A percentile compares a stretch with the other conserved stretches of the same genome.
These are phyloP conservation scores for Actenoides hombroni DNA, from an alignment of 2,113 vertebrate genomes.

Conservation along the genomic window DNA sequence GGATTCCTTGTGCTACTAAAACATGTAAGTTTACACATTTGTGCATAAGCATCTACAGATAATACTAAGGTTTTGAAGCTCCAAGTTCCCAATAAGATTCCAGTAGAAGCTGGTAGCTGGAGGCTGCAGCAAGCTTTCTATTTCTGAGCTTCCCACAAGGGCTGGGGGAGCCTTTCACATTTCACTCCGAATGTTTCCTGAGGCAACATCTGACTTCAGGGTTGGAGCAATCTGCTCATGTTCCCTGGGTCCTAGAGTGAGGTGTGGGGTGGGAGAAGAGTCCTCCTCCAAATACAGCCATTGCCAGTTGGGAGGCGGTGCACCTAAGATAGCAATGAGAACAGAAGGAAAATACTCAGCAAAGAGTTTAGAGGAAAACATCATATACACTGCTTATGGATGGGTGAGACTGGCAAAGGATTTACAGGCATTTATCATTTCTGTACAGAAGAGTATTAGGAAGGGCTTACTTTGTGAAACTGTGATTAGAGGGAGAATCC, in stretches of 20 bases:
- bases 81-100: neutral
- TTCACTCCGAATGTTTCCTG: neutral
- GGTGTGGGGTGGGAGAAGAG: neutral
- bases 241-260: neutral
- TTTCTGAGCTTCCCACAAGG: neutral
- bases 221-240: neutral
- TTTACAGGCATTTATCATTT: neutral
- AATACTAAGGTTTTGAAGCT: neutral
- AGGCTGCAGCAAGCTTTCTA: neutral
- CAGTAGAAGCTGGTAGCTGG: neutral
- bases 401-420: neutral
- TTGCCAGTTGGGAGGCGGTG: neutral
- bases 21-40: neutral
- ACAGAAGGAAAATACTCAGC: neutral
- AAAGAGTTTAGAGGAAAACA: neutral
- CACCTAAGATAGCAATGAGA: neutral
- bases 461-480: slow-evolving; percentile 1
- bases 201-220: neutral
- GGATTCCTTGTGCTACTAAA: neutral
- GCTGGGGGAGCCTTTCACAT: neutral
- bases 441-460: neutral
- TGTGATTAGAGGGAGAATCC: neutral
- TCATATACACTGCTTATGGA: neutral
- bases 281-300: neutral
- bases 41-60: neutral